phyloP scores from a whole-genome alignment of 2,888 invertebrate genomes.

The Arge pagana region DNA sequence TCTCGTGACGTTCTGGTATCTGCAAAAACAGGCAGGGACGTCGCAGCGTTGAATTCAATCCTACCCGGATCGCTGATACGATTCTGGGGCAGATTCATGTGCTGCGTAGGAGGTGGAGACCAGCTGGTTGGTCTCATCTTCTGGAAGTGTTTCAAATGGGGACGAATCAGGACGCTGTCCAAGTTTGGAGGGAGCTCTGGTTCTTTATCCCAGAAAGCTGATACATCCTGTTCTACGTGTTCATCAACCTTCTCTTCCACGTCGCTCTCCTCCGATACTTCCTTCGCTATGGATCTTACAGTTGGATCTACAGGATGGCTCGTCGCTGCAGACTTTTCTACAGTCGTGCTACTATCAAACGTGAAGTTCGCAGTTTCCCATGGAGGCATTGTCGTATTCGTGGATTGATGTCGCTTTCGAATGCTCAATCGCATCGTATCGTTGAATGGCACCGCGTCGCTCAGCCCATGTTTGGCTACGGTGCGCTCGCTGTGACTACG shows the following conservation, averaged over 20 bases:
- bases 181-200: slow-evolving; percentile 22
- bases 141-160: slow-evolving; percentile 42
- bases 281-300: neutral
- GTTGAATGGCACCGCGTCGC: slow-evolving; percentile 67
- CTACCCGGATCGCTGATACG: slow-evolving; percentile 34
- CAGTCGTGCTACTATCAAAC: no score
- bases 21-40: slow-evolving; percentile 5
- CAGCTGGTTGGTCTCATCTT: slow-evolving; percentile 53
- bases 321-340: neutral
- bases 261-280: neutral
- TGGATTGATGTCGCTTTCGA: slow-evolving; percentile 31
- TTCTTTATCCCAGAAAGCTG: slow-evolving; percentile 34
- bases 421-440: slow-evolving; percentile 85
- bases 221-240: slow-evolving; percentile 18
- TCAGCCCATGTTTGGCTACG: slow-evolving; percentile 56
- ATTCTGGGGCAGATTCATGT: slow-evolving; percentile 36
- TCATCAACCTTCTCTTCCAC: slow-evolving; percentile 3
- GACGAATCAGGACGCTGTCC: neutral
- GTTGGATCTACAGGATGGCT: neutral
- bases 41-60: slow-evolving; percentile 8
- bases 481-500: slow-evolving; percentile 60
- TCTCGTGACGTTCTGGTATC: slow-evolving; percentile 5
- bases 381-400: neutral
- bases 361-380: no score
- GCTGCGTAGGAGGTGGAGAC: slow-evolving; percentile 52